A percentile compares a stretch with the other conserved stretches of the same genome.
Evolutionary conservation across 2,113 vertebrate genomes (phyloP).

Genomic region (Orthonyx spaldingii): DNA sequence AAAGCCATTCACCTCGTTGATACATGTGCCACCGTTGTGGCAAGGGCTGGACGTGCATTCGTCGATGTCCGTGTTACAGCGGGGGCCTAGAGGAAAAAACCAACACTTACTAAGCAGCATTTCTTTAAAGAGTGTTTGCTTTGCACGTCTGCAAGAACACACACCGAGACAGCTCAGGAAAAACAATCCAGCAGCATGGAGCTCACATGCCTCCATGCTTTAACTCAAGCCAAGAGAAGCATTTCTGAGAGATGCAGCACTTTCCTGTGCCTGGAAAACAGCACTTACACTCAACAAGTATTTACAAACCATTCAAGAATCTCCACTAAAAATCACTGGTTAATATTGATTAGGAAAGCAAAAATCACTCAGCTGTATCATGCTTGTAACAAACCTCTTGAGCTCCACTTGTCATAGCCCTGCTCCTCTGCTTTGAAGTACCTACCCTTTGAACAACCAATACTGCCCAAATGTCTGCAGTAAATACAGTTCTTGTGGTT

Average conservation of each 20-base stretch:
- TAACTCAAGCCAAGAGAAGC: not conserved
- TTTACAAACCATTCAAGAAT: not conserved
- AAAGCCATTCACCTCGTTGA: conserved; percentile 84
- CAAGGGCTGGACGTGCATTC: conserved; percentile 90
- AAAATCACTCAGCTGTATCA: conserved; percentile 5
- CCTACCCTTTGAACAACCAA: conserved; percentile 24
- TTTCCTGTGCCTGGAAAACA: not conserved
- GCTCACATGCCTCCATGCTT: not conserved
- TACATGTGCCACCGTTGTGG: conserved; percentile 85
- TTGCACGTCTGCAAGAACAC: not conserved
- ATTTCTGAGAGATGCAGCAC: not conserved
- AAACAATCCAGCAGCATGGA: not conserved
- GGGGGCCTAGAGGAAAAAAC: conserved; percentile 66
- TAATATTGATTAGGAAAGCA: not conserved
- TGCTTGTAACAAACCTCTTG: conserved; percentile 34
- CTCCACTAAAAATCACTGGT: not conserved
- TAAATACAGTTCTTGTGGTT: conserved; percentile 37
- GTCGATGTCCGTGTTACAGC: conserved; percentile 84
- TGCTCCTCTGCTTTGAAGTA: conserved; percentile 14
- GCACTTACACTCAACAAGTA: not conserved
- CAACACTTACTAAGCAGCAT: not conserved
- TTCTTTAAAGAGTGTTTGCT: not conserved
- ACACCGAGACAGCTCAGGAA: not conserved
- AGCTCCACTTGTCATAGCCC: not conserved
- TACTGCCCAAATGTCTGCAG: conserved; percentile 16